A percentile compares a stretch with the other conserved stretches of the same genome.
Evolutionary conservation across 2,113 vertebrate genomes (phyloP).

Genomic region (Mellivora capensis): DNA sequence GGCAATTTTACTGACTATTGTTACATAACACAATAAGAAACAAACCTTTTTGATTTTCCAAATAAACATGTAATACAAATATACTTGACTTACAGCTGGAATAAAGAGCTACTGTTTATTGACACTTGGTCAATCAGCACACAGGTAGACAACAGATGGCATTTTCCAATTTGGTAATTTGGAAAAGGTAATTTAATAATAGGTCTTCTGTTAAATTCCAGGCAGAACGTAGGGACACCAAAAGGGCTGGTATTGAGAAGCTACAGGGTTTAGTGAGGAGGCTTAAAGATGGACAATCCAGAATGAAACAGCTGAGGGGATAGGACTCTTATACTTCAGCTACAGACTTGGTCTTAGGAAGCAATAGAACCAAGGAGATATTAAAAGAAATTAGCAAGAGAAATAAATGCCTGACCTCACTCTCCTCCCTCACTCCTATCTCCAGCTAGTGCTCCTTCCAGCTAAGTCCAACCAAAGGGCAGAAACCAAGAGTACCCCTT

Average conservation of each 20-base stretch:
- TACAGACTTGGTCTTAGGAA: background rate
- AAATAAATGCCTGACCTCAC: background rate
- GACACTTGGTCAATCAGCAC: background rate
- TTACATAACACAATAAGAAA: conserved; percentile 55
- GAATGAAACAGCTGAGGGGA: background rate
- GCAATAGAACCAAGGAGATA: background rate
- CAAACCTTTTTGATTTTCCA: conserved; percentile 60
- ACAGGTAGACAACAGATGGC: background rate
- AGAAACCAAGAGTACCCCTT: background rate
- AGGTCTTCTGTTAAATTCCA: background rate
- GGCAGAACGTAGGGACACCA: background rate
- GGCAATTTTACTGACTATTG: conserved; percentile 56
- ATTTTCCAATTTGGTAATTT: background rate
- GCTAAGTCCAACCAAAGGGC: background rate
- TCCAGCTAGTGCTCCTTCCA: fast-evolving
- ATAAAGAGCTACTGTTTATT: conserved; percentile 14
- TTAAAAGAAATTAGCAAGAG: background rate
- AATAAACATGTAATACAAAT: conserved; percentile 72
- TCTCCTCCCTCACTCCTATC: background rate
- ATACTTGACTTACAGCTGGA: conserved; percentile 45
- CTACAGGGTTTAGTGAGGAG: background rate
- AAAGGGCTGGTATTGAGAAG: background rate
- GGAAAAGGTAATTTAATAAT: background rate
- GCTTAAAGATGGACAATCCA: background rate
- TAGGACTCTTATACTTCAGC: background rate